phyloP scores from a whole-genome alignment of 2,113 vertebrate genomes.

The Anolis carolinensis region DNA sequence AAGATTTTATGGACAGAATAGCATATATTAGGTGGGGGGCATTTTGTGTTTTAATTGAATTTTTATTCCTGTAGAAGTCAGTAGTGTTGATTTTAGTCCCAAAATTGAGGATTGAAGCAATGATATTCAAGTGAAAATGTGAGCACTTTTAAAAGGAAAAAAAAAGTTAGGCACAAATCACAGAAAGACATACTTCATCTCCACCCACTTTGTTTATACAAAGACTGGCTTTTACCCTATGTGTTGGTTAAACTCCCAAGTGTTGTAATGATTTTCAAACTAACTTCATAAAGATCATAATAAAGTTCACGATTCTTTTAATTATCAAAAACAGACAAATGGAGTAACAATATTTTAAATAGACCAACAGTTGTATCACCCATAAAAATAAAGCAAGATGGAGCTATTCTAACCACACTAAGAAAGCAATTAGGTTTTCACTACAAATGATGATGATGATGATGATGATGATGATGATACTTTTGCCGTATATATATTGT shows the following conservation, averaged over 20 bases:
- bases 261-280: too few relatives aligned
- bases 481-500: too few relatives aligned
- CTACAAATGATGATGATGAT: too few relatives aligned
- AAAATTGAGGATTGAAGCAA: background rate
- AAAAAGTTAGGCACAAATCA: background rate
- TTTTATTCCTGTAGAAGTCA: background rate
- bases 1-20: background rate
- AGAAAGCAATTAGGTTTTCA: background rate
- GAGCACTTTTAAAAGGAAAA: too few relatives aligned
- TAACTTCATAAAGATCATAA: background rate
- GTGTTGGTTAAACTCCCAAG: too few relatives aligned
- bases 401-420: background rate
- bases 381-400: background rate
- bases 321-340: background rate
- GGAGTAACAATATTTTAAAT: background rate
- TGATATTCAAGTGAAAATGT: background rate
- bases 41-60: background rate
- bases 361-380: background rate
- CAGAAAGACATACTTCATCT: background rate
- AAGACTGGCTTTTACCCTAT: too few relatives aligned
- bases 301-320: background rate
- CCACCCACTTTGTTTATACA: background rate
- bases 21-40: background rate
- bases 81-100: background rate
- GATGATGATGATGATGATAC: too few relatives aligned